phyloP scores from a whole-genome alignment of 2,797 vertebrate species.

The Meriones psammophilus region DNA sequence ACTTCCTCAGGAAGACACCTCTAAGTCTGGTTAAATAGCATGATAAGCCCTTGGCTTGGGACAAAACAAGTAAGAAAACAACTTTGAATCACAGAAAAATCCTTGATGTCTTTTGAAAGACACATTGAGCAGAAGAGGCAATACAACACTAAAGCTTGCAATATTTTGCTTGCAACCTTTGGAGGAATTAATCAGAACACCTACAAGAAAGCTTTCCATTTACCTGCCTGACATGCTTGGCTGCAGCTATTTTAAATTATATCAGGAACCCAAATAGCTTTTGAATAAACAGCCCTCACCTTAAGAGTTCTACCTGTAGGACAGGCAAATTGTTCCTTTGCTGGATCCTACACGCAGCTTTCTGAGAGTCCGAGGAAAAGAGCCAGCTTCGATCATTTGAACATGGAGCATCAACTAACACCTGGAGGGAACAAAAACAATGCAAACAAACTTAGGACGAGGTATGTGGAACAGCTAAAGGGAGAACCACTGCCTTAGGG shows the following conservation, averaged over 20 bases:
- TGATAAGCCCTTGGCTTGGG: neutral
- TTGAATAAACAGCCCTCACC: constrained; percentile 87
- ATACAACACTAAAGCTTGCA: neutral
- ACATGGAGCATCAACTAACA: constrained; percentile 96
- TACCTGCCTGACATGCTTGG: neutral
- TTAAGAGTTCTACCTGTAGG: constrained; percentile 93
- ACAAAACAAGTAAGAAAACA: neutral
- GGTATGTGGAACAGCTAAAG: too few relatives aligned
- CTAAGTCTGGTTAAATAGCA: neutral
- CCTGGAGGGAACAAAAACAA: constrained; percentile 85
- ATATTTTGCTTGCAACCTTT: neutral
- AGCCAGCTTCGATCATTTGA: constrained; percentile 98
- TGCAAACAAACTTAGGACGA: neutral
- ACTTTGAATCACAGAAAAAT: neutral
- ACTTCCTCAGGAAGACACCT: neutral
- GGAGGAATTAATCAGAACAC: neutral
- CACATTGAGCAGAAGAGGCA: neutral
- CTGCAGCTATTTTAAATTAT: constrained; percentile 19
- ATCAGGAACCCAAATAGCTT: neutral
- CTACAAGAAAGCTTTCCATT: neutral
- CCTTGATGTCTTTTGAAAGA: neutral
- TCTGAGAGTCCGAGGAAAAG: constrained; percentile 91
- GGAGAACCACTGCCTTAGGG: neutral
- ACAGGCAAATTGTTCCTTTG: constrained; percentile 90
- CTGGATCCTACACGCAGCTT: constrained; percentile 90